phyloP scores from a whole-genome alignment of 2,888 invertebrate genomes.

The Chironomus tentans region DNA sequence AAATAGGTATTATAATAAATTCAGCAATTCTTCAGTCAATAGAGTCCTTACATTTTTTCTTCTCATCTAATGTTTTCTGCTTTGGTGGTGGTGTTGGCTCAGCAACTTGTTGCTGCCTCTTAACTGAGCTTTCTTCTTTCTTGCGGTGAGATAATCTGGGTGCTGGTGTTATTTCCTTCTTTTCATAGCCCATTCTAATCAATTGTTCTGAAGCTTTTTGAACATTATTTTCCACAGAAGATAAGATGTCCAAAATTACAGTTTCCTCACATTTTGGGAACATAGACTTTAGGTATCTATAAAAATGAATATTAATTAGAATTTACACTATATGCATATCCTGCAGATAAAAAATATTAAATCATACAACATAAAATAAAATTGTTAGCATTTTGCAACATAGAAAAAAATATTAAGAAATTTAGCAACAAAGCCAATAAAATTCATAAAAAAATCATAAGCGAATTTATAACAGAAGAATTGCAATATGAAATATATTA shows the following conservation, averaged over 20 bases:
- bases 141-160: constrained; percentile 46
- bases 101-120: constrained; percentile 32
- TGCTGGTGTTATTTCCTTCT: constrained; percentile 58
- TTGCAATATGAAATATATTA: not conserved
- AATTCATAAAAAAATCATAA: not conserved
- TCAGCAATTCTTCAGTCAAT: not conserved
- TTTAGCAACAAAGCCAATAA: not conserved
- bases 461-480: not conserved
- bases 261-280: constrained; percentile 88
- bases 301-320: constrained; percentile 31
- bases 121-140: constrained; percentile 35
- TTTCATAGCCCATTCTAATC: constrained; percentile 70
- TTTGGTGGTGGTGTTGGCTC: constrained; percentile 45
- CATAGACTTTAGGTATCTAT: constrained; percentile 81
- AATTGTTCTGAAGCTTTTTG: constrained; percentile 78
- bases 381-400: not conserved
- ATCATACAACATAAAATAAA: constrained; percentile 19
- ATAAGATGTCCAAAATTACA: constrained; percentile 69
- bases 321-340: not conserved
- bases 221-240: constrained; percentile 83
- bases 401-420: constrained; percentile 5
- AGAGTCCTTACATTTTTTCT: constrained; percentile 52
- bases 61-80: constrained; percentile 60
- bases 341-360: not conserved
- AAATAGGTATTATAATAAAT: too few species aligned